These are phyloP conservation scores for Harpegnathos saltator DNA, from an alignment of 1,140 invertebrate genomes.

Conservation along the genomic window DNA sequence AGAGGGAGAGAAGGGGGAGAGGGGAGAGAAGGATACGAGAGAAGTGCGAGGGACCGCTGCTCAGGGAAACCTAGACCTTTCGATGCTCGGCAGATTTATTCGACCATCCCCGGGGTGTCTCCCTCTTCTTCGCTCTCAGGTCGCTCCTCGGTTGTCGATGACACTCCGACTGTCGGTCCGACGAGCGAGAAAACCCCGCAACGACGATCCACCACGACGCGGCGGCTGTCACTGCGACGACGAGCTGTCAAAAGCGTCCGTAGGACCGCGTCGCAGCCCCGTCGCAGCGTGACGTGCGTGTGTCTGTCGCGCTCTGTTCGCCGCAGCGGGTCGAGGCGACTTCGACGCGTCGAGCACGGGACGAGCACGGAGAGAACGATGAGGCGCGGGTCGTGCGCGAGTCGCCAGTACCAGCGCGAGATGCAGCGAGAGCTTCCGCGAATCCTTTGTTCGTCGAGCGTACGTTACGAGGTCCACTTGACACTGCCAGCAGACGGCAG, in stretches of 20 bases:
- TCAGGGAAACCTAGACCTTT: neutral
- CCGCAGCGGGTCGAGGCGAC: no score
- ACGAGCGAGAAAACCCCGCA: constrained; percentile 5
- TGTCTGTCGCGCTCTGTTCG: neutral
- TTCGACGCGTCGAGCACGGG: neutral
- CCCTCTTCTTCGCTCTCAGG: neutral
- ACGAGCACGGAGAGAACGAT: no score
- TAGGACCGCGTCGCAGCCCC: neutral
- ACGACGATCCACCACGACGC: constrained; percentile 1
- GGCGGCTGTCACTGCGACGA: neutral
- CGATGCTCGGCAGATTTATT: neutral
- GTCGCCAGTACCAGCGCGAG: no score
- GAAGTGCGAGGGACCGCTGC: neutral
- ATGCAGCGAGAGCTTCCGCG: neutral
- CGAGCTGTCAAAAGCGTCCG: constrained; percentile 47
- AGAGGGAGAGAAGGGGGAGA: neutral
- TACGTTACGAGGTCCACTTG: constrained; percentile 42
- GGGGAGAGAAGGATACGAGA: no score
- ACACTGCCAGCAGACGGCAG: constrained; percentile 71
- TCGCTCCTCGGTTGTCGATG: neutral
- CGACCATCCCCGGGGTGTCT: constrained; percentile 1
- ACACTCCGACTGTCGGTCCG: no score
- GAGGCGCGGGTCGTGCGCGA: neutral
- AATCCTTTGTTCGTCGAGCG: constrained; percentile 73
- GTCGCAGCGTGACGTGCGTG: neutral